These are phyloP conservation scores for Arbacia lixula DNA, from an alignment of 53 echinoderm and acorn worm genomes.

Conservation along the genomic window DNA sequence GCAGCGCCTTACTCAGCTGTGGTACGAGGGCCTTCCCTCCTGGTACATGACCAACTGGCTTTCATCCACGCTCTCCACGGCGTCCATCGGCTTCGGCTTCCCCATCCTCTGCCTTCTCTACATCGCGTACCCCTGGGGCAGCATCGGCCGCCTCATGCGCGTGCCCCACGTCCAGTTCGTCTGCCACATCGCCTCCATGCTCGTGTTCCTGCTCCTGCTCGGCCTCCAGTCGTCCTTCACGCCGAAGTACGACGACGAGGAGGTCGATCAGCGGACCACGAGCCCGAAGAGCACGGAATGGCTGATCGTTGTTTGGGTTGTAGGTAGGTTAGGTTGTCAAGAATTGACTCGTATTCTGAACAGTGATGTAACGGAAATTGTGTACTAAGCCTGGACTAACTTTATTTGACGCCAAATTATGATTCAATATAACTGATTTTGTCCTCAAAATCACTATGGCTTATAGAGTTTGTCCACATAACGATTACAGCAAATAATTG, in stretches of 20 bases:
- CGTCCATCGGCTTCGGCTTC: slow-evolving; percentile 68
- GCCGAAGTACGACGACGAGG: slow-evolving; percentile 1
- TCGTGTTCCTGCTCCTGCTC: slow-evolving; percentile 82
- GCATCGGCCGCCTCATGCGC: slow-evolving; percentile 79
- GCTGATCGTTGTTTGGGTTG: slow-evolving; percentile 88
- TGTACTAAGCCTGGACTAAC: too few relatives aligned
- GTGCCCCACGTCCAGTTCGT: slow-evolving; percentile 96
- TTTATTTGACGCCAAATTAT: too few relatives aligned
- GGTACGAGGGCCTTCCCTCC: slow-evolving; percentile 94
- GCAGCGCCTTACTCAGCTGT: slow-evolving; percentile 90
- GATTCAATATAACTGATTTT: too few relatives aligned
- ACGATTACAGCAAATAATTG: too few relatives aligned
- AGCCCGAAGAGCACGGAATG: slow-evolving; percentile 81
- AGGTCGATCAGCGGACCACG: slow-evolving; percentile 48
- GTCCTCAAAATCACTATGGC: too few relatives aligned
- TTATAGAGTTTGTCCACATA: too few relatives aligned
- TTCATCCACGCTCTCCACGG: slow-evolving; percentile 70
- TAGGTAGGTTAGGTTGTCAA: too few relatives aligned
- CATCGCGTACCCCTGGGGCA: slow-evolving; percentile 91
- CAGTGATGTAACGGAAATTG: too few relatives aligned
- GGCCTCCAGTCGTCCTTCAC: slow-evolving; percentile 86
- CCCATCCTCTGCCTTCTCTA: slow-evolving; percentile 88
- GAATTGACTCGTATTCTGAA: too few relatives aligned
- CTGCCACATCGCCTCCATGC: slow-evolving; percentile 81
- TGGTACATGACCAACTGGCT: slow-evolving; percentile 92